Evolutionary conservation across 2,113 vertebrate genomes (phyloP).

Genomic region (Piprites chloris): DNA sequence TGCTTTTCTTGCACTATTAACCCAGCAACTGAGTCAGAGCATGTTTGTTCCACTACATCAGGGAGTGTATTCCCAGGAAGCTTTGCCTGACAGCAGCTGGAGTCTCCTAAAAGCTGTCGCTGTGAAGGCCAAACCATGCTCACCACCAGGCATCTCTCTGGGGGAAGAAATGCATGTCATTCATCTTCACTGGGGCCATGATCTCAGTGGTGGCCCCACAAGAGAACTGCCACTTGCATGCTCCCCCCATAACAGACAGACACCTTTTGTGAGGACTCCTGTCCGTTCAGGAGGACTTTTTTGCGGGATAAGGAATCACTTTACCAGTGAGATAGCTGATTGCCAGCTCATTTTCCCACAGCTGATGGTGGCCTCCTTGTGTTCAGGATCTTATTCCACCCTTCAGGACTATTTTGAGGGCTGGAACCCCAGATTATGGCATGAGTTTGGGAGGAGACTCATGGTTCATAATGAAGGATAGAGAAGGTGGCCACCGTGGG

Average conservation of each 20-base stretch:
- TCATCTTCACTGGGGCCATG: neutral
- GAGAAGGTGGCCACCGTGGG: neutral
- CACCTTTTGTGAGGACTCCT: neutral
- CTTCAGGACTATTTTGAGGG: neutral
- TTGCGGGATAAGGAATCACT: neutral
- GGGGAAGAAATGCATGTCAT: neutral
- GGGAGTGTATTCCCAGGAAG: neutral
- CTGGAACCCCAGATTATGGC: neutral
- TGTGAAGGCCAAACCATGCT: neutral
- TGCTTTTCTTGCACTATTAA: neutral
- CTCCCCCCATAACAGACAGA: neutral
- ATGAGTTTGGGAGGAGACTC: neutral
- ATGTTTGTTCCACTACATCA: neutral
- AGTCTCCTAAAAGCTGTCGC: neutral
- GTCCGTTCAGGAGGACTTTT: neutral
- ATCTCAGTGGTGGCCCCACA: neutral
- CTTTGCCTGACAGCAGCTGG: neutral
- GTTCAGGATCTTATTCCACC: neutral
- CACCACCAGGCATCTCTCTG: neutral
- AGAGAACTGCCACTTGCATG: rapidly evolving
- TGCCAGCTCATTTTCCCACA: neutral
- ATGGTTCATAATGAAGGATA: neutral
- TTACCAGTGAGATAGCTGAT: neutral
- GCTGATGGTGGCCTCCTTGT: neutral
- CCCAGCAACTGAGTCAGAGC: neutral